phyloP scores from a whole-genome alignment of 2,888 invertebrate genomes.

The Agriopis marginaria region DNA sequence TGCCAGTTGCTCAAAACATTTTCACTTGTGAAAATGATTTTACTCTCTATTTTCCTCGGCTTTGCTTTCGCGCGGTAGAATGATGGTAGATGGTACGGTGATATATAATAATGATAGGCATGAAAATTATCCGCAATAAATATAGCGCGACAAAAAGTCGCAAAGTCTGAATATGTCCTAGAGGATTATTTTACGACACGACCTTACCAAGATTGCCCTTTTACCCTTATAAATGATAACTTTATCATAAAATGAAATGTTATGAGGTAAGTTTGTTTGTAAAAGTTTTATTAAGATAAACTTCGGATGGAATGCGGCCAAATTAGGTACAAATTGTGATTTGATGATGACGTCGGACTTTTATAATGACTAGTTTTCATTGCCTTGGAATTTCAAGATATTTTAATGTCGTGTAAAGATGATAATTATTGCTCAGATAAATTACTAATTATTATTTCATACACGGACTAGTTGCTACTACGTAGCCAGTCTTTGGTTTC shows the following conservation, averaged over 20 bases:
- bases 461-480: too few relatives aligned
- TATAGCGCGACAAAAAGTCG: background rate
- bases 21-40: too few relatives aligned
- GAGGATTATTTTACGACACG: conserved; percentile 19
- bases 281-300: conserved; percentile 1
- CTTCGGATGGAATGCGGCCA: background rate
- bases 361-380: background rate
- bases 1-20: too few relatives aligned
- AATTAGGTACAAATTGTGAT: background rate
- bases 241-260: conserved; percentile 28
- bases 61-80: too few relatives aligned
- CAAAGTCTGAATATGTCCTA: conserved; percentile 3
- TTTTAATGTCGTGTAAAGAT: too few relatives aligned
- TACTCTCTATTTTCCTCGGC: too few relatives aligned
- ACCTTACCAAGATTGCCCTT: conserved; percentile 24
- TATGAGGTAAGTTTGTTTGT: conserved; percentile 21
- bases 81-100: too few relatives aligned
- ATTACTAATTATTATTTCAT: too few relatives aligned
- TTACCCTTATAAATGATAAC: conserved; percentile 27
- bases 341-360: background rate
- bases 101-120: too few relatives aligned
- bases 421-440: too few relatives aligned
- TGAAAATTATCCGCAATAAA: background rate
- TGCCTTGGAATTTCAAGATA: too few relatives aligned
- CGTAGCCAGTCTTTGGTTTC: too few relatives aligned